These are phyloP conservation scores for Deilephila porcellus DNA, from an alignment of 2,888 invertebrate species.

Conservation along the genomic window DNA sequence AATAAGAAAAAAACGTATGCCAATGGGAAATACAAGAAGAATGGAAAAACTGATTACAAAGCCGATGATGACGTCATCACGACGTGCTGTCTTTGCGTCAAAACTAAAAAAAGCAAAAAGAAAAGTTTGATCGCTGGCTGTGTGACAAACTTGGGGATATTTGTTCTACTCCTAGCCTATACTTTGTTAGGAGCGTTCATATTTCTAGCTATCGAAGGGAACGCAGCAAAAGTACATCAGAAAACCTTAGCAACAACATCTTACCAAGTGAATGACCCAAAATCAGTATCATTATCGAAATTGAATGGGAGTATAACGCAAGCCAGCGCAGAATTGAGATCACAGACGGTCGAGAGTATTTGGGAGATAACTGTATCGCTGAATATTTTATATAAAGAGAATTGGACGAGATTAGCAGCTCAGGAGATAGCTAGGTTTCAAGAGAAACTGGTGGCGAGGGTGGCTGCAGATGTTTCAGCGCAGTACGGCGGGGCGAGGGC, in stretches of 20 bases:
- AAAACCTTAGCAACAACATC: constrained; percentile 80
- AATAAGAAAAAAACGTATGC: constrained; percentile 75
- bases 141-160: constrained; percentile 92
- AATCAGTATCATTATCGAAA: constrained; percentile 65
- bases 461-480: constrained; percentile 90
- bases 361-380: constrained; percentile 95
- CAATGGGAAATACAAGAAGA: constrained; percentile 80
- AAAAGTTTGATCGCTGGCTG: constrained; percentile 86
- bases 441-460: constrained; percentile 90
- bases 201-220: constrained; percentile 93
- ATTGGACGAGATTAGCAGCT: constrained; percentile 94
- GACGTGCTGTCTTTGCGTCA: constrained; percentile 80
- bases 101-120: constrained; percentile 79
- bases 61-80: constrained; percentile 72
- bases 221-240: constrained; percentile 80
- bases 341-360: constrained; percentile 92
- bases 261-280: constrained; percentile 74
- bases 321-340: constrained; percentile 75
- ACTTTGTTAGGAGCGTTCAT: constrained; percentile 90
- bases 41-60: constrained; percentile 71
- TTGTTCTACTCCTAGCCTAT: constrained; percentile 91
- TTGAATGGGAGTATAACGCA: constrained; percentile 72
- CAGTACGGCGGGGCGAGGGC: constrained; percentile 77
- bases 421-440: constrained; percentile 90
- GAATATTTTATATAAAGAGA: constrained; percentile 94